Evolutionary conservation across 2,113 vertebrate species (phyloP), one percentile per base, ranked within the genome.

Genomic region (Felis chaus): DNA sequence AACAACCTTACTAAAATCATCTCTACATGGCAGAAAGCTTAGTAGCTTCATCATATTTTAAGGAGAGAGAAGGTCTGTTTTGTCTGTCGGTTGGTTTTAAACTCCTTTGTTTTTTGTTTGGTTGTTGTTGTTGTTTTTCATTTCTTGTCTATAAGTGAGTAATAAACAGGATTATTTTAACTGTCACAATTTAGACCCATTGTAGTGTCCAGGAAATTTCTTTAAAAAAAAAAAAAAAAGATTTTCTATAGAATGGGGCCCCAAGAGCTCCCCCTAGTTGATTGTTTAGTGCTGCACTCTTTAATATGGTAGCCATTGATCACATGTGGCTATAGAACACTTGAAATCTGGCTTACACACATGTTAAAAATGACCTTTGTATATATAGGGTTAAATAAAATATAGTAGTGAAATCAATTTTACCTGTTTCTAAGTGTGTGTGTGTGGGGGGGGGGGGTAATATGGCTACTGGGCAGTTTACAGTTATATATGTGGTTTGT

Each of bases 101-200:
- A 25, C 53, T 76, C 3, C 69, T 18, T 15, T 91, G 61, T 79
- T 14, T 7, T 94, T 68, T 93, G 57, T 33, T 76, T 96, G 61
- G 13, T 61, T 61, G 57, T 61, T 61, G 48, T 50, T 50, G 50
- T 50, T 61, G 53, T 55, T 23, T 61, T 61, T 61, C 39, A 81
- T 90, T 91, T 95, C 13, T 89, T 88, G 6, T 71, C 80, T 88
- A 23, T 55, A 82, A 65, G 55, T 89, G 41, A 88, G 6, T 91
- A 25, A 61, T 73, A 92, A 92, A 41, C 21, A 71, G 13, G 19
- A 65, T 96, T 84, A 91, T 91, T 94, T 93, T 76, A 80, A 87
- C 57, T 50, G 13, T 16, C 57, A 65, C 9, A 53, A 25, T 39
- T 74, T 93, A 63, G 29, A 21, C 19, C 0, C 3, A 68, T 84